Evolutionary conservation across 2,888 invertebrate species (phyloP), one percentile per base, ranked within the genome.

Genomic region (Hydroisotoma schaefferi): DNA sequence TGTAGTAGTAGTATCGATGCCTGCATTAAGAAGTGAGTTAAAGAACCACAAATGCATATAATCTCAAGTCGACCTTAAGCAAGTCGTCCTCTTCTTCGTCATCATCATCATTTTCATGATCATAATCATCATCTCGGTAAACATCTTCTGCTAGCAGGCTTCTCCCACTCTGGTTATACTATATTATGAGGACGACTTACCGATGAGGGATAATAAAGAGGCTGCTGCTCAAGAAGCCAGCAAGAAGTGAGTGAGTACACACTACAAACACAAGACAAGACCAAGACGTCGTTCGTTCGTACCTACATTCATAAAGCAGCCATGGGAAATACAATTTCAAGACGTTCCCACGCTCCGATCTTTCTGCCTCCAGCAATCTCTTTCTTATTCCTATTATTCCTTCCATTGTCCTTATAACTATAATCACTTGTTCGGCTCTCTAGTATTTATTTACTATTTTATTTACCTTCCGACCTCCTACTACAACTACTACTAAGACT

Each of bases 321-420:
- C 65, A 62, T 68, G 67, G 65, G 67, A 68, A 68, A 65, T 53
- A 60, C 60, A 63, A 54, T 59, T 61, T 57, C 54, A 63, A 61
- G 61, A 49, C 62, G 59, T 69, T 69, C 69, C 63, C 69, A 69
- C 67, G 69, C 65, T 66, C 62, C 57, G 61, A 55, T 59, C 63
- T 56, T 56, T 59, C 58, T 57, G 65, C 68, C 65, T 61, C 56
- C 57, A 63, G 63, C 61, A 63, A 65, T 59, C 57, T 56, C 25
- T 22, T 54, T 54, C 26, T 49, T 3, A 43, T 54, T 62, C 58
- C 43, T n/a, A n/a, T 58, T 56, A 54, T 59, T 59, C 46, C 43
- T 55, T 52, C 55, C 58, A 58, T 49, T 52, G 28, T 48, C 33
- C 23, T n/a, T 49, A 29, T 54, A n/a, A 43, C 33, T 33, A 33